A percentile compares a stretch with the other conserved stretches of the same genome.
Conservation (phyloP, 2,888 invertebrate genomes). For the Metacarcinus magister region DNA sequence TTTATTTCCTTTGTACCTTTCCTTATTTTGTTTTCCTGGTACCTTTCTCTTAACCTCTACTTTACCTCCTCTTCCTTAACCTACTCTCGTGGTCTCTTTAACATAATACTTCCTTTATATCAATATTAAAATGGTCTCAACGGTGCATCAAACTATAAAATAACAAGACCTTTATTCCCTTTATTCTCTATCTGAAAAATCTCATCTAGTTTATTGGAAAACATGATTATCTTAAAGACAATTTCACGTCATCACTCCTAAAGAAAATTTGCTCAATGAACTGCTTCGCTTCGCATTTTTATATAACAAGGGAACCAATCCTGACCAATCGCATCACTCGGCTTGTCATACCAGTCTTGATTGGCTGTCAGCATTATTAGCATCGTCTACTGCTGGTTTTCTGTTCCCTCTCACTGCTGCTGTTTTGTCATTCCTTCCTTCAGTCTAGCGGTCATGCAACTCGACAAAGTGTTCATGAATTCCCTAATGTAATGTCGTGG, state of each 20-base stretch:
- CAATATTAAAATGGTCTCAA: background rate
- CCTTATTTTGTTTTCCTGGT: background rate
- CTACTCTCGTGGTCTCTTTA: background rate
- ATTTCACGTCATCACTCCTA: background rate
- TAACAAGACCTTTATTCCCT: background rate
- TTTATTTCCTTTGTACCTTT: background rate
- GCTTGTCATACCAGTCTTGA: background rate
- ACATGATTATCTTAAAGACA: background rate
- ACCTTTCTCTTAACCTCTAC: background rate
- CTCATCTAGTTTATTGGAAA: background rate
- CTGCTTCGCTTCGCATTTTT: background rate
- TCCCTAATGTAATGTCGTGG: background rate
- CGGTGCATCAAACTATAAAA: background rate
- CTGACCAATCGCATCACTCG: background rate
- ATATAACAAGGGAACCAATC: background rate
- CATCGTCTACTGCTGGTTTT: background rate
- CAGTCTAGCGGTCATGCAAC: background rate
- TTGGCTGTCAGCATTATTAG: background rate
- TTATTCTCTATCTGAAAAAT: background rate
- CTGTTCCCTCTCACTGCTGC: too few relatives aligned
- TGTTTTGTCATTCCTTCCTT: background rate
- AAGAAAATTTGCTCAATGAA: background rate
- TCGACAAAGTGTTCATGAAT: background rate
- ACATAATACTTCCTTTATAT: background rate
- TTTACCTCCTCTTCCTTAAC: background rate